Percentiles rank a stretch among this genome's conserved stretches.
phyloP scores from a whole-genome alignment of 2,888 invertebrate species.

The Chymomyza procnemis region DNA sequence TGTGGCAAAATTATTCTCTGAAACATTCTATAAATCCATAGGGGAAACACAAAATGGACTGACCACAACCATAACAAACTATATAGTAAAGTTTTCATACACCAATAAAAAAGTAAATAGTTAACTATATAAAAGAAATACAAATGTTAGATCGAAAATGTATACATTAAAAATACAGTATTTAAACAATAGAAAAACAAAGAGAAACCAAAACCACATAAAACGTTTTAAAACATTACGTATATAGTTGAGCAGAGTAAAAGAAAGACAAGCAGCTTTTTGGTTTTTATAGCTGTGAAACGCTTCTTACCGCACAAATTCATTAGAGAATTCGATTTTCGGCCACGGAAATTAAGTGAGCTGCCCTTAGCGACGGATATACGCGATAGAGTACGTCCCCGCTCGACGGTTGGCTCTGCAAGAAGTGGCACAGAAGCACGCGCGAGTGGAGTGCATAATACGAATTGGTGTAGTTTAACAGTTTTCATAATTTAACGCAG shows the following conservation, averaged over 20 bases:
- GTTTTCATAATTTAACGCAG: not conserved
- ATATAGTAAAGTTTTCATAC: not conserved
- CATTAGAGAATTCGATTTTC: slow-evolving; percentile 97
- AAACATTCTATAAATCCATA: not conserved
- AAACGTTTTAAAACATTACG: not conserved
- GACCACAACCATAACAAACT: not conserved
- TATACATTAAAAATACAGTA: slow-evolving; percentile 22
- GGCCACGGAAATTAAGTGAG: slow-evolving; percentile 92
- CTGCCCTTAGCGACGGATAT: slow-evolving; percentile 89
- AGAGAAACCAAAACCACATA: not conserved
- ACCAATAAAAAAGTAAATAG: not conserved
- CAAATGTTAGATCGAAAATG: not conserved
- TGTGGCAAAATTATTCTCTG: too few species aligned
- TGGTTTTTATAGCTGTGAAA: slow-evolving; percentile 61
- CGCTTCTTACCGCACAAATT: slow-evolving; percentile 94
- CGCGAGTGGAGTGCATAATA: slow-evolving; percentile 6
- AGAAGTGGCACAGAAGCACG: slow-evolving; percentile 58
- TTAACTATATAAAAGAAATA: not conserved
- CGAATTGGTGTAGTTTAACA: slow-evolving; percentile 4
- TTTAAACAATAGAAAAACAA: slow-evolving; percentile 6
- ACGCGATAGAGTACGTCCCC: slow-evolving; percentile 81
- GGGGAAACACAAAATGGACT: not conserved
- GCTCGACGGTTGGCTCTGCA: slow-evolving; percentile 80
- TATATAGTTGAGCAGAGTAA: not conserved
- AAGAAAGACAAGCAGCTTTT: not conserved